Evolutionary conservation across 37 sponge, comb jelly and placozoan genomes (phyloP).

Genomic region (Beroe ovata): DNA sequence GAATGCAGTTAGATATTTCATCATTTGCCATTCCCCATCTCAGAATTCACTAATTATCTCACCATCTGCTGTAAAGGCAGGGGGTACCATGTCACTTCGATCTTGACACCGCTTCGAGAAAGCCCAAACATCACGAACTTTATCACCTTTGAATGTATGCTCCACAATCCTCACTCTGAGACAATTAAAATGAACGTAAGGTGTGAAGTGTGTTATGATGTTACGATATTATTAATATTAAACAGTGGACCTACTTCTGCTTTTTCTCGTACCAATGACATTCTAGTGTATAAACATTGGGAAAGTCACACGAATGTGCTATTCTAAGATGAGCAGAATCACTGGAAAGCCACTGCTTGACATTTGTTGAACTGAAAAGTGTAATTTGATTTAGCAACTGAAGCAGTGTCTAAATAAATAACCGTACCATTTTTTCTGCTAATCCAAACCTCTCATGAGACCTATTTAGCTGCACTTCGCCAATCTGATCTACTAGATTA

Average conservation of each 20-base stretch:
- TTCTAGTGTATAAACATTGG: background rate
- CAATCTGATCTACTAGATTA: background rate
- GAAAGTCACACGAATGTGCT: background rate
- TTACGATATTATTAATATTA: too few relatives aligned
- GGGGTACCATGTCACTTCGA: background rate
- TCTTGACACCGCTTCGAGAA: background rate
- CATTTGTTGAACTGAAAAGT: background rate
- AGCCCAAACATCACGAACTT: conserved; percentile 9
- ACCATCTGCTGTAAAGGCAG: conserved; percentile 20
- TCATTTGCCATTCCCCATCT: too few relatives aligned
- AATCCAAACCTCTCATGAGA: background rate
- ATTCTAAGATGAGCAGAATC: background rate
- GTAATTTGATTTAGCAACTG: too few relatives aligned
- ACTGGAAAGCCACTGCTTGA: background rate
- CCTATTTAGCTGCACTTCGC: background rate
- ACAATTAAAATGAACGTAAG: too few relatives aligned
- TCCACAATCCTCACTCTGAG: background rate
- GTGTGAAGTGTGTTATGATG: too few relatives aligned
- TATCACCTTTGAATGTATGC: background rate
- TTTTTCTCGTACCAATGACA: background rate
- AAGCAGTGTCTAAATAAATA: too few relatives aligned
- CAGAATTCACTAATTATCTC: too few relatives aligned
- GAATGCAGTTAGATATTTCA: too few relatives aligned
- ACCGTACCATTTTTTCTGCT: too few relatives aligned
- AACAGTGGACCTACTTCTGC: conserved; percentile 19